Evolutionary conservation across 2,888 invertebrate species (phyloP).

Genomic region (Allygus modestus): DNA sequence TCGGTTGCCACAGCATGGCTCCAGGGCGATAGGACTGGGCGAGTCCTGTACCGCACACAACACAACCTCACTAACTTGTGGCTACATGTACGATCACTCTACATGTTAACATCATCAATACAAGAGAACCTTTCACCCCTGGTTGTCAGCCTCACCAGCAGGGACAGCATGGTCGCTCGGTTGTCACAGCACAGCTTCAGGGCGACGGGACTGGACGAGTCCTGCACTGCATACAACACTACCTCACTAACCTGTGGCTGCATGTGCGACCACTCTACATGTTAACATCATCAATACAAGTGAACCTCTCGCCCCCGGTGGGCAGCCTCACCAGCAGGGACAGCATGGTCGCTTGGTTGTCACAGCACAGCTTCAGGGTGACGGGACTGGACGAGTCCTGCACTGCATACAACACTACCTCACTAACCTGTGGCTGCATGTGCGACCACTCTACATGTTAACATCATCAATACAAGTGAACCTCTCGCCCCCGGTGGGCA

Average conservation of each 20-base stretch:
- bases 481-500: constrained; percentile 90
- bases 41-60: constrained; percentile 78
- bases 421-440: too few species aligned
- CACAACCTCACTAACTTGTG: too few species aligned
- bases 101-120: too few species aligned
- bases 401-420: constrained; percentile 37
- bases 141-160: constrained; percentile 92
- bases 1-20: constrained; percentile 94
- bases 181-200: constrained; percentile 98
- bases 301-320: constrained; percentile 89
- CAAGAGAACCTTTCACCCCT: constrained; percentile 91
- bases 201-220: constrained; percentile 96
- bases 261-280: too few species aligned
- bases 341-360: constrained; percentile 95
- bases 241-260: too few species aligned
- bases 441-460: too few species aligned
- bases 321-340: constrained; percentile 94
- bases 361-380: constrained; percentile 95
- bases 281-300: too few species aligned
- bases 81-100: too few species aligned
- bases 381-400: constrained; percentile 95
- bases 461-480: too few species aligned
- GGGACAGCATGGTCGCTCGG: constrained; percentile 96
- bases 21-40: constrained; percentile 97
- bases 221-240: constrained; percentile 73